Base-by-base conservation (phyloP, 2,797 vertebrate genomes). In the Intellagama lesueurii region DNA sequence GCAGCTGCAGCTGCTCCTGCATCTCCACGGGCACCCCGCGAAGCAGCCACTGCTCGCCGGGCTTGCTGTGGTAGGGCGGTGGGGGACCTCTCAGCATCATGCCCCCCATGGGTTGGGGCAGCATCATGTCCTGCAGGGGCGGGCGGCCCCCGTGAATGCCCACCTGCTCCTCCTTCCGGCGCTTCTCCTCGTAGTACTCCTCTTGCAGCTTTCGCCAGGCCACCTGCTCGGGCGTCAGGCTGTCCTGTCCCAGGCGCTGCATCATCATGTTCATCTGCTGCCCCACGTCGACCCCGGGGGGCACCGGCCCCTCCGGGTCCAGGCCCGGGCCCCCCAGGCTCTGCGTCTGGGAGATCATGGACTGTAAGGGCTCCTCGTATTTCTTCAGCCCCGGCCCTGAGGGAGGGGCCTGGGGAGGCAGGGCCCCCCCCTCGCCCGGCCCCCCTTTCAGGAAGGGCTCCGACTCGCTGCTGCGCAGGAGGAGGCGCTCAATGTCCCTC, bases 191-290 rank as follows among this genome's bases (percentile, higher is more conserved):
- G 0, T 99, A 99, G 94, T 99, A 99, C 90, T 99, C 99, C 77
- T 99, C 99, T 96, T 99, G 99, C 91, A 99, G 92, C 95, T 99
- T 99, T 91, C 99, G 97, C 99, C 99, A 99, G 72, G 99, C 99
- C 92, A 98, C 97, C 92, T 99, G 99, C 91, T 99, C 99, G 0
- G 98, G 98, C 0, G 98, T 99, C 90, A 99, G 96, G 89, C 98
- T 98, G 52, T 99, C 98, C 81, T 98, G 98, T 93, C 98, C 96
- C 88, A 97, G 94, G 28, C 97, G 95, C 94, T 97, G 97, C 96
- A 97, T 96, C 97, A 97, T 97, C 91, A 98, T 91, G 88, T 95
- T 98, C 94, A 99, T 97, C 87, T 99, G 96, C 80, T 97, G 97
- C 26, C 98, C 98, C 97, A 99, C 97, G 95, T 99, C 98, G 49